These are phyloP conservation scores for Himantopus leucocephalus DNA, from an alignment of 2,113 vertebrate genomes.

Conservation along the genomic window DNA sequence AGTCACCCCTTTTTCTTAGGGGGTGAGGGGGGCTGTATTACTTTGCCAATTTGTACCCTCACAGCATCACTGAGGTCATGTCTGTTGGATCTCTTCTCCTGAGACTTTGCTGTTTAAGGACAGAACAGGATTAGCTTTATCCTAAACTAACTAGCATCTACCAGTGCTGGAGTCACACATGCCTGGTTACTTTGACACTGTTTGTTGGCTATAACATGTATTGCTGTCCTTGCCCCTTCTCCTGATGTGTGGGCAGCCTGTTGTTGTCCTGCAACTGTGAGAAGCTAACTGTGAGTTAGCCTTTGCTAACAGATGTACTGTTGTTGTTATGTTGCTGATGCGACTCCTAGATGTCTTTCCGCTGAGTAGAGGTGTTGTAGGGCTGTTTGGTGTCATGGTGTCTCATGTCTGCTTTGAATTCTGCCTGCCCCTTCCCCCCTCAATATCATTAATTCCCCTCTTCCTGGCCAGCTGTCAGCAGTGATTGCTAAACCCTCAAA, in stretches of 20 bases:
- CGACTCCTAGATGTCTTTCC: not conserved
- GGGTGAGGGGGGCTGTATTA: not conserved
- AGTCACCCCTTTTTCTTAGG: not conserved
- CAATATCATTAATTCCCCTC: not conserved
- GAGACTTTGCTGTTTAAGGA: not conserved
- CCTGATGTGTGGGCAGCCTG: not conserved
- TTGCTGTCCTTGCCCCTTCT: not conserved
- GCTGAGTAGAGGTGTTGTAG: not conserved
- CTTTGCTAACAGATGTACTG: not conserved
- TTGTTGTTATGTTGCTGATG: not conserved
- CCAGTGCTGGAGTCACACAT: not conserved
- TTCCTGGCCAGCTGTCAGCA: not conserved
- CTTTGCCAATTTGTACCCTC: not conserved
- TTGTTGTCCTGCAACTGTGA: not conserved
- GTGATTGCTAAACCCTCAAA: not conserved
- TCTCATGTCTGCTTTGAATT: not conserved
- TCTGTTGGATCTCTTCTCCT: not conserved
- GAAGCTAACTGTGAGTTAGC: not conserved
- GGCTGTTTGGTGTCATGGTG: not conserved
- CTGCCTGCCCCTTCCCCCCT: fast-evolving
- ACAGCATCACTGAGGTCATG: not conserved
- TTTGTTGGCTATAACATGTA: not conserved
- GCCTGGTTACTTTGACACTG: fast-evolving
- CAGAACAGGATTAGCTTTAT: not conserved
- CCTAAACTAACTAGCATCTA: not conserved